A percentile compares a stretch with the other conserved stretches of the same genome.
Conservation (phyloP, 2,888 invertebrate species). For the Perizoma affinitatum region DNA sequence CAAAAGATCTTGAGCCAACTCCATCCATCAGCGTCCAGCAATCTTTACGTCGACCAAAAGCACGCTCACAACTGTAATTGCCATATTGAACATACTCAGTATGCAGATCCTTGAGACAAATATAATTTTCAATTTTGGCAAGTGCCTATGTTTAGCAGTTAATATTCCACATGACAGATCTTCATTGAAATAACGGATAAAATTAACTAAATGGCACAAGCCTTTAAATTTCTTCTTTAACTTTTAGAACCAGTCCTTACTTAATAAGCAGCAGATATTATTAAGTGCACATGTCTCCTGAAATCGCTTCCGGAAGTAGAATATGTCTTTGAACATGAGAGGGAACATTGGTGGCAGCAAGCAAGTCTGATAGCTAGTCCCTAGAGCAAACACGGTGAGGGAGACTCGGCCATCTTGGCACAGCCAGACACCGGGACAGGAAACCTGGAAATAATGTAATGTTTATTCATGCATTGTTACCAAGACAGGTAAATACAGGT, state of each 20-base stretch:
- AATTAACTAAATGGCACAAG: slow-evolving; percentile 1
- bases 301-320: slow-evolving; percentile 84
- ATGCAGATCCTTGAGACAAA: no score
- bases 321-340: slow-evolving; percentile 87
- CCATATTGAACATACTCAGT: no score
- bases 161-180: no score
- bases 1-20: no score
- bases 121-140: no score
- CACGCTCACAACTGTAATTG: no score
- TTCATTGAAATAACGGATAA: no score
- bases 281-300: slow-evolving; percentile 70
- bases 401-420: slow-evolving; percentile 91
- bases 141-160: no score
- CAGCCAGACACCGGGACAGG: slow-evolving; percentile 94
- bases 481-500: no score
- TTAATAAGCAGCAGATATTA: slow-evolving; percentile 74
- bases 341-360: slow-evolving; percentile 88
- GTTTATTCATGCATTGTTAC: no score
- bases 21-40: no score
- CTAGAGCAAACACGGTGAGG: slow-evolving; percentile 87
- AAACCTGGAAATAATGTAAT: slow-evolving; percentile 78
- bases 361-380: slow-evolving; percentile 87
- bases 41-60: no score
- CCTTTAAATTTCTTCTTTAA: slow-evolving; percentile 25
- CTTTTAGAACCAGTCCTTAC: slow-evolving; percentile 48